Conservation (phyloP, 2,113 vertebrate species). For the Dasypus novemcinctus region DNA sequence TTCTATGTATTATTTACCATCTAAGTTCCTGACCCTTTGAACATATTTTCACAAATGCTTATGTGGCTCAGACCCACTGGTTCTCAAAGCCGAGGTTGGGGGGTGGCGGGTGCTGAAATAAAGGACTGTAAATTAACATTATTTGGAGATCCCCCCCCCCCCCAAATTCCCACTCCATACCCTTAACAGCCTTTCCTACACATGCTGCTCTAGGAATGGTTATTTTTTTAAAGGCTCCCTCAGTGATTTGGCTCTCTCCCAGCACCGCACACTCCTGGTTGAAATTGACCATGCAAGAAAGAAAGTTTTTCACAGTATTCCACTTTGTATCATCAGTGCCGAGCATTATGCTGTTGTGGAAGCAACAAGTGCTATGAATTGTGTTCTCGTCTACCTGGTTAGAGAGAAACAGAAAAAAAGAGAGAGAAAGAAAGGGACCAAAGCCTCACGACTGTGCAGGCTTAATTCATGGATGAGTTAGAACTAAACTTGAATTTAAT, state of each 20-base stretch:
- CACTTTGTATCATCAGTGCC: neutral
- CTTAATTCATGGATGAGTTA: neutral
- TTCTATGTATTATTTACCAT: slow-evolving; percentile 48
- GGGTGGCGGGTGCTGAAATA: neutral
- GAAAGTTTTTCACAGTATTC: neutral
- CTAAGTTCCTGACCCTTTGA: slow-evolving; percentile 25
- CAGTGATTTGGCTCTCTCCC: neutral
- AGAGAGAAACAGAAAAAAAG: neutral
- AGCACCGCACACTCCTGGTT: neutral
- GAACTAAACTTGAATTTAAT: neutral
- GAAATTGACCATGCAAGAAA: neutral
- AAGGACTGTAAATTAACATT: neutral
- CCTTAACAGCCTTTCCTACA: neutral
- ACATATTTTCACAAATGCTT: neutral
- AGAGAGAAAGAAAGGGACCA: neutral
- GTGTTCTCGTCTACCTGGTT: neutral
- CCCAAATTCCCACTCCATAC: neutral
- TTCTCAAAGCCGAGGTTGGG: neutral
- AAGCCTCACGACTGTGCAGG: neutral
- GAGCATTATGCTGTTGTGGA: neutral
- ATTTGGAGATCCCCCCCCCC: neutral
- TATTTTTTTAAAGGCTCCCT: neutral
- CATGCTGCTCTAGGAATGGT: rapidly evolving
- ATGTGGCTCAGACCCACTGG: neutral
- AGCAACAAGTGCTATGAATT: neutral